phyloP scores from a whole-genome alignment of 1,140 invertebrate species.

The Orchesella cincta region DNA sequence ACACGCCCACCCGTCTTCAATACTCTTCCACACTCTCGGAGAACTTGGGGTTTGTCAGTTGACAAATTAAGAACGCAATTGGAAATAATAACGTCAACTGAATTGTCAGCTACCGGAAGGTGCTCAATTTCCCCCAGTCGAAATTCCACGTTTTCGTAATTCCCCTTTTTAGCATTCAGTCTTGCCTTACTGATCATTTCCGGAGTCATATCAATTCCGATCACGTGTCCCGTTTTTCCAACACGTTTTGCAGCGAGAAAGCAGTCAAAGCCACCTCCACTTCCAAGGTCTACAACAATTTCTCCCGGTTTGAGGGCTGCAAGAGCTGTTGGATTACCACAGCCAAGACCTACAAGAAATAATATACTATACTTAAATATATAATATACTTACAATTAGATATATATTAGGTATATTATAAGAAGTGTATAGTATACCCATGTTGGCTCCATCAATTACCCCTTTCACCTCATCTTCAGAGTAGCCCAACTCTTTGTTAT shows the following conservation, averaged over 20 bases:
- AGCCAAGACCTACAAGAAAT: constrained; percentile 28
- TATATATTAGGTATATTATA: no score
- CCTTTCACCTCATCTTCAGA: constrained; percentile 31
- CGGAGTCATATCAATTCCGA: constrained; percentile 44
- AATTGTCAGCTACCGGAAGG: constrained; percentile 37
- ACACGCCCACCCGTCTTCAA: constrained; percentile 34
- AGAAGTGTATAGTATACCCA: background rate
- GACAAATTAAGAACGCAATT: constrained; percentile 36
- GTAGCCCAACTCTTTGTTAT: constrained; percentile 33
- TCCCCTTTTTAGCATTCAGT: constrained; percentile 32
- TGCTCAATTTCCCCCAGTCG: constrained; percentile 45
- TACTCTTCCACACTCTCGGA: constrained; percentile 33
- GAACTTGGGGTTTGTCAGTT: constrained; percentile 25
- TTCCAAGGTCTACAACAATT: constrained; percentile 38
- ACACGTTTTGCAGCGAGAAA: constrained; percentile 35
- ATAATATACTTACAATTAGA: no score
- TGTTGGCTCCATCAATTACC: constrained; percentile 37
- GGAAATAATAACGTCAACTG: constrained; percentile 40
- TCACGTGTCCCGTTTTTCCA: constrained; percentile 36
- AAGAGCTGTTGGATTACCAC: constrained; percentile 37
- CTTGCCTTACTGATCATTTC: constrained; percentile 40
- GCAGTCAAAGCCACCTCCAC: constrained; percentile 40
- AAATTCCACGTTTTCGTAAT: constrained; percentile 35
- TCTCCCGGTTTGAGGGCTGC: constrained; percentile 32
- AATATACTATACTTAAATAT: no score